Base-by-base conservation (phyloP, 2,888 invertebrate species). In the Alloplasta piceator region DNA sequence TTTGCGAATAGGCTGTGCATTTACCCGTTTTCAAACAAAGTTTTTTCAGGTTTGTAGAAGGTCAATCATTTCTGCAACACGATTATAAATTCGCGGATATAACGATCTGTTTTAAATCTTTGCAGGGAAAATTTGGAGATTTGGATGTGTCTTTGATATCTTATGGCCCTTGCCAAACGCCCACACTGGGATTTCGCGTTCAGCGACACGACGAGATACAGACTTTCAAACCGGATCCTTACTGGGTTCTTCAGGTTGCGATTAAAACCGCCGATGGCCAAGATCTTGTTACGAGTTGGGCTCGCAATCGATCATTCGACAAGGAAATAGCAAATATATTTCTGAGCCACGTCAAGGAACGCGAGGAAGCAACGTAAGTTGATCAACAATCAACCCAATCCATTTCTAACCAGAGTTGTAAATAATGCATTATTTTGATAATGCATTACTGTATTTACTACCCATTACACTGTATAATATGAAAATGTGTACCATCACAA, bases 141-240 rank as follows among this genome's bases (percentile, higher is more conserved):
- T 93, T 99, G 82, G 99, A 99, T 93, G 98, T 98, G 4, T 97
- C 98, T 0, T 94, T 99, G 0, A 99, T 99, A 90, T 99, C 99
- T 0, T 99, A 98, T 90, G 99, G 99, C 0, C 99, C 99, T 0
- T 99, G 99, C 89, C 99, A 99, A 93, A 99, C 99, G 0, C 99
- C 99, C 0, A 99, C 99, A 0, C 93, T 99, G 5, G 99, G 99
- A 0, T 99, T 99, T 93, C 99, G 99, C 93, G 99, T 99, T 0
- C 98, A 98, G 89, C 94, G 99, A 5, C 99, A 99, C 89, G 99
- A 99, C 92, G 97, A 97, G 90, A 99, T 99, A 84, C 98, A 98
- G 92, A 97, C 98, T 0, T 99, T 99, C 90, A 99, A 99, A 91
- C 98, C 99, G 0, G 99, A 99, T 92, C 94, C 97, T 0, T 99